Evolutionary conservation across 2,113 vertebrate genomes (phyloP), one percentile per base, ranked within the genome.

Genomic region (Steatornis caripensis): DNA sequence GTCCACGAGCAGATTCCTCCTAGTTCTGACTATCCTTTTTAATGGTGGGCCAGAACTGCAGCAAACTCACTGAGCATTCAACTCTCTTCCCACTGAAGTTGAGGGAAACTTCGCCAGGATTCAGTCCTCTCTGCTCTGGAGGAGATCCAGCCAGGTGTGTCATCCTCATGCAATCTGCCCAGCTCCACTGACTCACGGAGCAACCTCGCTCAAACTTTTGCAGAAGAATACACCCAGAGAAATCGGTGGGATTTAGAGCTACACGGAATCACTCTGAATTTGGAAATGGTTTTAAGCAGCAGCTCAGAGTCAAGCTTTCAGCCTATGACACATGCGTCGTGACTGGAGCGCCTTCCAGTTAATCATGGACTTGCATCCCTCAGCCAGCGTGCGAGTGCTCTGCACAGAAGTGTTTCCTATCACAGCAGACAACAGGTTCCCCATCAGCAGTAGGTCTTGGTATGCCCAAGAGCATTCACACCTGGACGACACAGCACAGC

Each of bases 241-340:
- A 76, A 75, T 3, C 0, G 0, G 39, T n/a, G 32, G 62, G 53
- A 78, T 32, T 89, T 15, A 53, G 69, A 90, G 37, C 45, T 84
- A 24, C 65, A 41, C 39, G 45, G 36, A 34, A 80, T 19, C 55
- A 26, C 1, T 22, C 39, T 5, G 70, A 83, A 85, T 87, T 75
- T 68, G 27, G 51, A 74, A 90, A 80, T 0, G 32, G 46, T 51
- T 51, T 86, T 39, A 81, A 84, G 71, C 60, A 79, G 64, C 60
- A 81, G 83, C 32, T 69, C 5, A 0, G 48, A 80, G 76, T 62
- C 78, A 77, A 58, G 45, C 12, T 87, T 85, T 64, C 37, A 36
- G 54, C 15, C 30, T 72, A 30, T 24, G 46, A 69, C 20, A 32
- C 5, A 12, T 1, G 5, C 5, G 0, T n/a, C 2, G 0, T 5